Evolutionary conservation across 2,888 invertebrate genomes (phyloP).

Genomic region (Protophormia terraenovae): DNA sequence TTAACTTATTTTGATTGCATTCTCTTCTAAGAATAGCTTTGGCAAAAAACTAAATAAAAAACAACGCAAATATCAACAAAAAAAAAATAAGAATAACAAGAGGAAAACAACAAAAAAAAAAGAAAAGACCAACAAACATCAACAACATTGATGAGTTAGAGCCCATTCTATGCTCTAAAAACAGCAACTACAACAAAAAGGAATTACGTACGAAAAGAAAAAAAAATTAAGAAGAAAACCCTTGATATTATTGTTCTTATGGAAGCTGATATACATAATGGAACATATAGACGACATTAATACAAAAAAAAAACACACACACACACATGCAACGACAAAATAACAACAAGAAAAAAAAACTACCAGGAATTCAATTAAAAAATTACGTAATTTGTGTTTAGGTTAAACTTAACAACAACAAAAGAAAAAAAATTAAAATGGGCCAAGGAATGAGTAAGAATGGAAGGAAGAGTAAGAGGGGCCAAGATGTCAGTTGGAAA

Average conservation of each 20-base stretch:
- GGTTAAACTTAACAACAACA: slow-evolving; percentile 42
- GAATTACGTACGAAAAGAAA: neutral
- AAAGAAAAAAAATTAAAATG: slow-evolving; percentile 12
- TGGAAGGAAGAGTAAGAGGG: neutral
- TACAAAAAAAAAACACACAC: too few species aligned
- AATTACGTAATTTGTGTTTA: slow-evolving; percentile 62
- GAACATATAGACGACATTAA: slow-evolving; percentile 17
- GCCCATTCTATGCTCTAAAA: neutral
- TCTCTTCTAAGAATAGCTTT: slow-evolving; percentile 53
- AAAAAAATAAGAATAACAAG: neutral
- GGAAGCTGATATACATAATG: slow-evolving; percentile 23
- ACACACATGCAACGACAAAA: neutral
- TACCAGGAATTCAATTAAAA: slow-evolving; percentile 58
- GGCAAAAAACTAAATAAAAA: slow-evolving; percentile 3
- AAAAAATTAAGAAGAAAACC: slow-evolving; percentile 25
- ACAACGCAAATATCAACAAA: neutral
- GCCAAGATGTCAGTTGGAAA: slow-evolving; percentile 19
- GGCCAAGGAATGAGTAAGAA: neutral
- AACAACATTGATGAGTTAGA: neutral
- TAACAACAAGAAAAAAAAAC: slow-evolving; percentile 7
- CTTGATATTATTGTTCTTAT: neutral
- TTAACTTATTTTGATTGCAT: slow-evolving; percentile 13
- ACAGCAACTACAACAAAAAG: slow-evolving; percentile 8
- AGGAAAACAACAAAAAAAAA: neutral
- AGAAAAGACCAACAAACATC: slow-evolving; percentile 10